These are phyloP conservation scores for Diachasma alloeum DNA, from an alignment of 1,140 invertebrate species.

Conservation along the genomic window DNA sequence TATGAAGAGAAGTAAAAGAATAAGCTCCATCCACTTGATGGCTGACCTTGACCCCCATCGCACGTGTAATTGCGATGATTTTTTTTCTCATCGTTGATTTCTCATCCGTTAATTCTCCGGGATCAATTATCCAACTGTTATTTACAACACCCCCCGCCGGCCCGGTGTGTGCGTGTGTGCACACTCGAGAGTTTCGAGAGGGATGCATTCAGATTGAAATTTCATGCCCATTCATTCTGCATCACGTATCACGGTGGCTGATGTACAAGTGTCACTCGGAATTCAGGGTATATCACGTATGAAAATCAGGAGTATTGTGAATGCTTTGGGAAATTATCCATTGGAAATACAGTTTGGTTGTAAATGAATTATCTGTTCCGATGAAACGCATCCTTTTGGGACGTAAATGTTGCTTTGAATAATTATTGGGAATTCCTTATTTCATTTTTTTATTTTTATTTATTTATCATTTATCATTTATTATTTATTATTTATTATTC, in stretches of 20 bases:
- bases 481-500: no score
- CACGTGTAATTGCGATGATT: neutral
- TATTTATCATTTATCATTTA: no score
- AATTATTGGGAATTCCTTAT: no score
- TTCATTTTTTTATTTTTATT: no score
- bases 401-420: no score
- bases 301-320: neutral
- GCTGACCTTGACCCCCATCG: neutral
- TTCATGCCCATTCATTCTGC: slow-evolving; percentile 15
- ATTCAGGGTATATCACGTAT: neutral
- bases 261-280: slow-evolving; percentile 4
- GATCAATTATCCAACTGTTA: slow-evolving; percentile 19
- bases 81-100: neutral
- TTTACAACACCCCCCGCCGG: neutral
- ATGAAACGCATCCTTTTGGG: no score
- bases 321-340: neutral
- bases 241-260: neutral
- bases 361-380: neutral
- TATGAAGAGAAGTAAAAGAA: neutral
- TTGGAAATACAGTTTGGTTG: neutral
- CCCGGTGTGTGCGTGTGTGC: neutral
- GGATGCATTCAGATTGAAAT: neutral
- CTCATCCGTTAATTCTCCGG: neutral
- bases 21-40: neutral
- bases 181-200: neutral